phyloP scores from a whole-genome alignment of 1,140 invertebrate genomes.

The Drosophila pseudoobscura region DNA sequence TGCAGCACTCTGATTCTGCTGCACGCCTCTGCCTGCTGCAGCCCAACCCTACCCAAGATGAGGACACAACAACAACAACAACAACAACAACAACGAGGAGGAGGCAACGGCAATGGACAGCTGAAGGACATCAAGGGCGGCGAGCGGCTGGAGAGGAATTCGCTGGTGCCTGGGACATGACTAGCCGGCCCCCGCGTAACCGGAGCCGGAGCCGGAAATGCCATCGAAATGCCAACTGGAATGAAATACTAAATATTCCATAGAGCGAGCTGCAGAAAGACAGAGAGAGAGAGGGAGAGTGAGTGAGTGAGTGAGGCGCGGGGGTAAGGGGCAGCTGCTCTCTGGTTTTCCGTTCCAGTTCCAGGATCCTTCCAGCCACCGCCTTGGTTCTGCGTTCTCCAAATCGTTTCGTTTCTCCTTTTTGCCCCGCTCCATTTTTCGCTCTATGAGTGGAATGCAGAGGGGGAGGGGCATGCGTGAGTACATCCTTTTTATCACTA shows the following conservation, averaged over 20 bases:
- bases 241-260: background rate
- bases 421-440: background rate
- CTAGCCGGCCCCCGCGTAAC: constrained; percentile 9
- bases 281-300: too few relatives aligned
- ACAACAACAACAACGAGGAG: constrained; percentile 11
- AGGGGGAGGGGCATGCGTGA: constrained; percentile 4
- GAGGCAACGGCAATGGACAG: constrained; percentile 5
- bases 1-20: constrained; percentile 43
- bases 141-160: background rate
- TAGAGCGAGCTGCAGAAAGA: too few relatives aligned
- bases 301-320: too few relatives aligned
- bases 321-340: too few relatives aligned
- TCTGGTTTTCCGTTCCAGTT: too few relatives aligned
- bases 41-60: constrained; percentile 6
- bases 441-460: too few relatives aligned
- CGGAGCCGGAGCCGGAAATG: constrained; percentile 5
- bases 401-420: background rate
- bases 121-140: background rate
- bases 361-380: too few relatives aligned
- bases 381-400: too few relatives aligned
- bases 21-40: constrained; percentile 16
- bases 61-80: constrained; percentile 7
- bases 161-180: constrained; percentile 47
- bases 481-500: constrained; percentile 61
- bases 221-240: constrained; percentile 43